Conservation (phyloP, 2,888 invertebrate genomes). For the Mythimna lalbum region DNA sequence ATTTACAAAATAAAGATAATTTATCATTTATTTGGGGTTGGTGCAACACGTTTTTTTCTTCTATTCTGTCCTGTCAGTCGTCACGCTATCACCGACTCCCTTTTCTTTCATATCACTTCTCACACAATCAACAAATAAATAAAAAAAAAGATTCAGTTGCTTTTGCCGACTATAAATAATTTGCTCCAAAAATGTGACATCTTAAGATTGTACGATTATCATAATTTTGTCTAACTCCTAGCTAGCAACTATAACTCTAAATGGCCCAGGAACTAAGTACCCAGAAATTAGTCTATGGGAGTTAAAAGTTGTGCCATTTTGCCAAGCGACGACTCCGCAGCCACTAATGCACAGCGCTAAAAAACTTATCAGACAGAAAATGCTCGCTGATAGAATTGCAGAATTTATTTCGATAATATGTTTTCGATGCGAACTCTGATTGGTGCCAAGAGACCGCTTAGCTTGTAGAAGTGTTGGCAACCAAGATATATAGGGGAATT, state of each 20-base stretch:
- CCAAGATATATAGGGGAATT: slow-evolving; percentile 7
- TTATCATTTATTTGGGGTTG: too few relatives aligned
- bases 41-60: too few relatives aligned
- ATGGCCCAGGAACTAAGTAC: slow-evolving; percentile 40
- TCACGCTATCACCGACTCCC: too few relatives aligned
- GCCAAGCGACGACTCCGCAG: slow-evolving; percentile 13
- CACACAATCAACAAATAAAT: too few relatives aligned
- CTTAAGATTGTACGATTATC: too few relatives aligned
- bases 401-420: slow-evolving; percentile 53
- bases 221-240: too few relatives aligned
- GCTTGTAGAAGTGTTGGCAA: slow-evolving; percentile 35
- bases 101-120: too few relatives aligned
- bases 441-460: slow-evolving; percentile 49
- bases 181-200: too few relatives aligned
- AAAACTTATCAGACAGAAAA: slow-evolving; percentile 38
- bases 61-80: too few relatives aligned
- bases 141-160: too few relatives aligned
- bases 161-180: too few relatives aligned
- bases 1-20: too few relatives aligned
- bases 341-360: slow-evolving; percentile 49
- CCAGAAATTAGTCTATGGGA: slow-evolving; percentile 41
- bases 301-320: slow-evolving; percentile 52
- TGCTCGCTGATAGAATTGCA: slow-evolving; percentile 23
- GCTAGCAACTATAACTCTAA: slow-evolving; percentile 2
- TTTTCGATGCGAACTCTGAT: slow-evolving; percentile 40